Evolutionary conservation across 2,797 vertebrate species (phyloP).

Genomic region (Tokudaia muenninki): DNA sequence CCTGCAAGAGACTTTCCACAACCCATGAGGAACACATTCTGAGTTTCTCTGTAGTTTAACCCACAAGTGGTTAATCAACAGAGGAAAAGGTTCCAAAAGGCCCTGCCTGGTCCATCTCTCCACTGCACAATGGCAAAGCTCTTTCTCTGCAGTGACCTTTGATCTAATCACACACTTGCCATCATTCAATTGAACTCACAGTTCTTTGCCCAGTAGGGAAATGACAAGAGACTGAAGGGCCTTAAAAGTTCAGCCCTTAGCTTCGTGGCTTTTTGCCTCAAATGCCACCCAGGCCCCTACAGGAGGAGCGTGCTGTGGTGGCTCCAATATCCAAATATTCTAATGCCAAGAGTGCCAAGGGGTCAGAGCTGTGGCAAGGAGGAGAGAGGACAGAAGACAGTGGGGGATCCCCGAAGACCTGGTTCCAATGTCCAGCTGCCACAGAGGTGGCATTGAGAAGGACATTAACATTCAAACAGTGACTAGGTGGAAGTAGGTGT

Average conservation of each 20-base stretch:
- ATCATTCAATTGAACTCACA: not conserved
- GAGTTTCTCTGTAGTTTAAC: not conserved
- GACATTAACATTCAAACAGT: not conserved
- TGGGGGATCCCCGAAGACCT: accelerated
- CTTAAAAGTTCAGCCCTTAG: not conserved
- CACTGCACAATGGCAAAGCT: slow-evolving; percentile 51
- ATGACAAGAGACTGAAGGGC: not conserved
- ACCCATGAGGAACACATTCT: not conserved
- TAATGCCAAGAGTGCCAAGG: not conserved
- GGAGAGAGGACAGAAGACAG: not conserved
- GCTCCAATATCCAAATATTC: not conserved
- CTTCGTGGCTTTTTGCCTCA: slow-evolving; percentile 60
- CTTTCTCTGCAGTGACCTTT: slow-evolving; percentile 75
- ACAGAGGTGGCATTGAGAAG: not conserved
- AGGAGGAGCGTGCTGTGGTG: accelerated
- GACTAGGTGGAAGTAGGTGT: not conserved
- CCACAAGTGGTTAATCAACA: not conserved
- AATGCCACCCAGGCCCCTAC: slow-evolving; percentile 44
- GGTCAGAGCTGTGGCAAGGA: not conserved
- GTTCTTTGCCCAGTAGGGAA: not conserved
- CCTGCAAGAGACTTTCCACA: not conserved
- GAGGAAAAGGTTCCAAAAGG: slow-evolving; percentile 59
- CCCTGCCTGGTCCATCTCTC: not conserved
- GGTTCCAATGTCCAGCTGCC: not conserved
- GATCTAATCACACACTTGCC: slow-evolving; percentile 50